Base-by-base conservation (phyloP, 2,888 invertebrate genomes). In the Reticulitermes lucifugus region DNA sequence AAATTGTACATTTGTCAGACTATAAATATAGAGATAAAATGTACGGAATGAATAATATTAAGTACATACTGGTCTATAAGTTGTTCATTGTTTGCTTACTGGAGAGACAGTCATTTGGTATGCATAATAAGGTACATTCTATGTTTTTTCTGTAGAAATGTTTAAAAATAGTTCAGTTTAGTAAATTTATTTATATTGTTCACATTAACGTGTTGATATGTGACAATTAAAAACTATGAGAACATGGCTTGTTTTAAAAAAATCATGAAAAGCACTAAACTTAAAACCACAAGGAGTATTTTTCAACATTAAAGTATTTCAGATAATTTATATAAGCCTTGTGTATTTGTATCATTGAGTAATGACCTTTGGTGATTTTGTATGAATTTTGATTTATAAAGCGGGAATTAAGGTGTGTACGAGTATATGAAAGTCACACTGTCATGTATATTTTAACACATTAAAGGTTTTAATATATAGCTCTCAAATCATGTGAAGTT, bases 391-490 rank as follows among this genome's bases (percentile, higher is more conserved):
- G 60, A 22, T 60, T 22, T 60, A 18, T 60, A 60, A 22, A 60
- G 60, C 21, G 12, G 21, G n/a, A 60, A 60, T 60, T 18, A 60
- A 4, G 60, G 60, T 60, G 18, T 18, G 6, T 60, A 25, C 25
- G 25, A 25, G 25, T 25, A 14, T 65, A 12, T 65, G 75, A 12
- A 73, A 51, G 46, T 59, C 21, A 84, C 55, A 75, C 75, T 84
- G 77, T n/a, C 59, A 55, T 77, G 84, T 60, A 75, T 60, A 43
- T 55, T 77, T 43, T 77, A 43, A 10, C 9, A 65, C 29, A 59
- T 22, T 18, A 22, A 59, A 73, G 21, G 9, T 9, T 73, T 73
- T 29, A 73, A 73, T 73, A 73, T 73, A 71, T 71, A 73, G 35
- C 41, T 73, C 12, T 73, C 7, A 18, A 73, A 25, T 65, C 12